These are phyloP conservation scores for Dicranocentrus wangi DNA, from an alignment of 2,888 invertebrate genomes.

Conservation along the genomic window DNA sequence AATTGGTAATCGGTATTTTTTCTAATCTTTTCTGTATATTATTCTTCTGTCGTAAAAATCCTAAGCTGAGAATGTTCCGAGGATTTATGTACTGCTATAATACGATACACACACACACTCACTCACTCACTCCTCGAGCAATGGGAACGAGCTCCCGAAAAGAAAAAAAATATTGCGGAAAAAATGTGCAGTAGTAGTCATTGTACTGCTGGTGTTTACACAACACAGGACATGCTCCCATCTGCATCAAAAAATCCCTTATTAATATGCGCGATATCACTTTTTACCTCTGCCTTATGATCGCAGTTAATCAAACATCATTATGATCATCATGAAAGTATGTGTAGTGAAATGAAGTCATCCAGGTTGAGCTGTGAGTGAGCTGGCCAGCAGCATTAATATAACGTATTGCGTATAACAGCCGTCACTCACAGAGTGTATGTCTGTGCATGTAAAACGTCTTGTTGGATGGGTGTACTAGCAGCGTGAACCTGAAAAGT, in stretches of 20 bases:
- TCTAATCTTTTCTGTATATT: neutral
- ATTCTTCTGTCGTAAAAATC: neutral
- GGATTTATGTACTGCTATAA: neutral
- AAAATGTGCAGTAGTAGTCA: neutral
- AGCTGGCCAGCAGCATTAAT: neutral
- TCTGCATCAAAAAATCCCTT: neutral
- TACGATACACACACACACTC: neutral
- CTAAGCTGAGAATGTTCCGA: neutral
- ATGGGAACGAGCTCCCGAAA: neutral
- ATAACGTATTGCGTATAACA: neutral
- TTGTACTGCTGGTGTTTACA: slow-evolving; percentile 11
- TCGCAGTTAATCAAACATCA: slow-evolving; percentile 25
- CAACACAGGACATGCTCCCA: neutral
- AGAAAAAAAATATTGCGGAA: neutral
- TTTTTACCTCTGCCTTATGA: slow-evolving; percentile 7
- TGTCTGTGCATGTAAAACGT: neutral
- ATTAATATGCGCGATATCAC: slow-evolving; percentile 17
- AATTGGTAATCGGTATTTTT: slow-evolving; percentile 25
- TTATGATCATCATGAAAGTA: slow-evolving; percentile 8
- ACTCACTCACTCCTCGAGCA: neutral
- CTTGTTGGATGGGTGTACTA: neutral
- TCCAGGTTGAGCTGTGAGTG: slow-evolving; percentile 11
- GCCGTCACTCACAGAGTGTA: slow-evolving; percentile 13
- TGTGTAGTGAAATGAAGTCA: slow-evolving; percentile 17
- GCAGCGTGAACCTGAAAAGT: too few species aligned